Evolutionary conservation across 2,888 invertebrate genomes (phyloP).

Genomic region (Sthenelais limicola): DNA sequence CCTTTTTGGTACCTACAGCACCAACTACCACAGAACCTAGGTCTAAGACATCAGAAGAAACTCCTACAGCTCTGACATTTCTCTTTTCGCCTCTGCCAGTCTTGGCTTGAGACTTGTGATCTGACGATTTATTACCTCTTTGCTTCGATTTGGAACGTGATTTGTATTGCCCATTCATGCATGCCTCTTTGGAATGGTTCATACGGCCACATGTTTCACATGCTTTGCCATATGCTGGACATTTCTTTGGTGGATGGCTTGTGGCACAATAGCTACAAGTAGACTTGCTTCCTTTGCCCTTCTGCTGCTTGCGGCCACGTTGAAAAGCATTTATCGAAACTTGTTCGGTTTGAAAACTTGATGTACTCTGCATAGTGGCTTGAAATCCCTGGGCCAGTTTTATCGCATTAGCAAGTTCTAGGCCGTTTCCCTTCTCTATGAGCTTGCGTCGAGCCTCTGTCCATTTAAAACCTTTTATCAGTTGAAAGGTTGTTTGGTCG

Average conservation of each 20-base stretch:
- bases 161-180: not conserved
- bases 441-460: not conserved
- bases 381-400: not conserved
- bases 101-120: not conserved
- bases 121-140: not conserved
- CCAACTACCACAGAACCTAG: too few relatives aligned
- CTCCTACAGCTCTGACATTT: not conserved
- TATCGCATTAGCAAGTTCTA: not conserved
- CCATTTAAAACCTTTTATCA: not conserved
- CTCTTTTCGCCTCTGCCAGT: not conserved
- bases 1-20: not conserved
- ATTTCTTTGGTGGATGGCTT: too few relatives aligned
- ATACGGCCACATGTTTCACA: not conserved
- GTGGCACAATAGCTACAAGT: too few relatives aligned
- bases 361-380: not conserved
- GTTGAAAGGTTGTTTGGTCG: not conserved
- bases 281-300: too few relatives aligned
- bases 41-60: not conserved
- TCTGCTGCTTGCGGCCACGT: too few relatives aligned
- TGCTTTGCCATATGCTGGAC: not conserved
- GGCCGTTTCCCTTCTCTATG: constrained; percentile 1
- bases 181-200: not conserved
- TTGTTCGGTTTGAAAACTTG: not conserved
- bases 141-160: not conserved
- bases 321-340: too few relatives aligned